These are phyloP conservation scores for Melinaea marsaeus DNA, from an alignment of 2,888 invertebrate genomes.

Conservation along the genomic window DNA sequence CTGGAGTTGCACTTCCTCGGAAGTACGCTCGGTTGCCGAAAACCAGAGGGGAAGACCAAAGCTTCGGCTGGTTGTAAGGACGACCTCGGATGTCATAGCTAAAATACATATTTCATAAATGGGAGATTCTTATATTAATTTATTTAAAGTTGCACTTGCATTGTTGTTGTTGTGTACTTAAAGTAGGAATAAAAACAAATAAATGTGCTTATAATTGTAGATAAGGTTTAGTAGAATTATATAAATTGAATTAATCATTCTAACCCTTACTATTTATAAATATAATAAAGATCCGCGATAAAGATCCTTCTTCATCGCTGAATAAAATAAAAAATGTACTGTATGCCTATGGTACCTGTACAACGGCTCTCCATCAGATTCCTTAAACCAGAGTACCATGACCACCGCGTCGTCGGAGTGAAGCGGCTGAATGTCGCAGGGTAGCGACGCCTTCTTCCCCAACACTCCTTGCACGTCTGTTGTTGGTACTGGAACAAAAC, in stretches of 20 bases:
- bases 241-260: no score
- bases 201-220: no score
- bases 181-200: no score
- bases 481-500: constrained; percentile 82
- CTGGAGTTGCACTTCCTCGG: constrained; percentile 84
- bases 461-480: constrained; percentile 89
- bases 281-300: no score
- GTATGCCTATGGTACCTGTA: constrained; percentile 82
- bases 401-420: constrained; percentile 88
- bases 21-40: constrained; percentile 89
- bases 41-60: constrained; percentile 88
- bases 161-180: no score
- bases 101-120: constrained; percentile 30
- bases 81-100: constrained; percentile 89
- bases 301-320: no score
- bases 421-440: constrained; percentile 90
- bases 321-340: background rate
- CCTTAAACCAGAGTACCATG: constrained; percentile 94
- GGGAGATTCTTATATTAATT: no score
- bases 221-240: no score
- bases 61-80: constrained; percentile 84
- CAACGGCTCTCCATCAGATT: constrained; percentile 88
- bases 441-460: constrained; percentile 88
- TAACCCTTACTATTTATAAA: no score
- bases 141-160: no score